Percentiles rank a stretch among this genome's conserved stretches.
Evolutionary conservation across 2,113 vertebrate genomes (phyloP).

Genomic region (Malurus elegans): DNA sequence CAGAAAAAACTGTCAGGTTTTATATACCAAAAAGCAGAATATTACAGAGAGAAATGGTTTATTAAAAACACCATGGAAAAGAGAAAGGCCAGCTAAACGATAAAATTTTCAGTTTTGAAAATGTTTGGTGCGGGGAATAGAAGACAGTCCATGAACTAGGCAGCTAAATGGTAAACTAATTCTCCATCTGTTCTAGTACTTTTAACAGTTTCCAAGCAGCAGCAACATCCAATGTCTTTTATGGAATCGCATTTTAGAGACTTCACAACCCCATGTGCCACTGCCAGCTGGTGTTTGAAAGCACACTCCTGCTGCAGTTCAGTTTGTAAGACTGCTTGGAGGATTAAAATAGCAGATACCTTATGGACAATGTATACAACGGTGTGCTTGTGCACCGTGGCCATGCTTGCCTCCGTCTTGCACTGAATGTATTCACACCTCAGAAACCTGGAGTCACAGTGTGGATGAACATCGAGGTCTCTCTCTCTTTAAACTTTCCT

Average conservation of each 20-base stretch:
- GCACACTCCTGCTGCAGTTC: neutral
- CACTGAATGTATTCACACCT: neutral
- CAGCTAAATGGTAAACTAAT: slow-evolving; percentile 8
- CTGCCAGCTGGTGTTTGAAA: neutral
- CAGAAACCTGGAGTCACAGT: neutral
- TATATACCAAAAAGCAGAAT: neutral
- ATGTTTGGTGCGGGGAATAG: neutral
- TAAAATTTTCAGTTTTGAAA: neutral
- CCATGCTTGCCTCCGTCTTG: neutral
- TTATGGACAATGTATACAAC: neutral
- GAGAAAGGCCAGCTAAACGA: neutral
- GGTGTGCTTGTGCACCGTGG: neutral
- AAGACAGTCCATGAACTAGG: neutral
- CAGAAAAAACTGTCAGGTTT: neutral
- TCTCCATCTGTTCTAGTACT: neutral
- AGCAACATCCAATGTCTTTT: neutral
- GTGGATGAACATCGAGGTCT: neutral
- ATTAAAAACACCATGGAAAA: neutral
- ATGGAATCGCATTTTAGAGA: neutral
- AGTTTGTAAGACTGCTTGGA: neutral
- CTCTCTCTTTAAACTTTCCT: neutral
- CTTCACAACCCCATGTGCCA: neutral
- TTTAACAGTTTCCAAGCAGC: neutral
- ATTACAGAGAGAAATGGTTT: neutral
- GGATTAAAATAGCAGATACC: neutral